These are phyloP conservation scores for Habropoda laboriosa DNA, from an alignment of 1,140 invertebrate species.

Conservation along the genomic window DNA sequence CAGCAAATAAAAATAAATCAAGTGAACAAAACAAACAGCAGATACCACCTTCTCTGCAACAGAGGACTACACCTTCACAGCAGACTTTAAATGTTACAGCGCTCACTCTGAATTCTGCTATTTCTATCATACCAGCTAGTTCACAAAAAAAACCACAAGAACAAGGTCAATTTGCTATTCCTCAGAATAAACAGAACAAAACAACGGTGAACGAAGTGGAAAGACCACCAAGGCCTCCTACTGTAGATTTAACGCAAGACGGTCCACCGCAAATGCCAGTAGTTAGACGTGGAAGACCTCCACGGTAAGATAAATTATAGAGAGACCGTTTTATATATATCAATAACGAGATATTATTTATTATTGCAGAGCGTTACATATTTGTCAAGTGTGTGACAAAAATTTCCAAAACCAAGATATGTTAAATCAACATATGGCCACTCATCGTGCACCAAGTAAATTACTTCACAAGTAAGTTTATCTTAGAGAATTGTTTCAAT, in stretches of 20 bases:
- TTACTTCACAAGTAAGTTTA: conserved; percentile 79
- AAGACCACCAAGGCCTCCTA: conserved; percentile 82
- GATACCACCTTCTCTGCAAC: conserved; percentile 62
- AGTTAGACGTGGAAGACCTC: conserved; percentile 76
- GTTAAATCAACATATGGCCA: conserved; percentile 81
- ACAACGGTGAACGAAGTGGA: conserved; percentile 75
- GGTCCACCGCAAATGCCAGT: conserved; percentile 70
- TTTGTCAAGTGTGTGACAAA: conserved; percentile 83
- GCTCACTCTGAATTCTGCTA: conserved; percentile 87
- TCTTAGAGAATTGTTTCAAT: not conserved
- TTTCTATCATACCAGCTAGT: conserved; percentile 86
- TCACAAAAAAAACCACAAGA: conserved; percentile 77
- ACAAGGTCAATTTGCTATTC: conserved; percentile 79
- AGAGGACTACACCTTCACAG: conserved; percentile 64
- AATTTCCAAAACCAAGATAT: conserved; percentile 81
- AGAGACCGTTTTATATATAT: no score
- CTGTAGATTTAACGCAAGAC: conserved; percentile 83
- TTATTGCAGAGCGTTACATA: conserved; percentile 70
- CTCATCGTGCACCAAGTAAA: conserved; percentile 79
- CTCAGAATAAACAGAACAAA: conserved; percentile 78
- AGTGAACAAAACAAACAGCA: conserved; percentile 71
- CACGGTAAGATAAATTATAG: conserved; percentile 64
- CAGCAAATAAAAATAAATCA: conserved; percentile 79
- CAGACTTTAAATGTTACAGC: conserved; percentile 76
- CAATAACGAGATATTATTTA: not conserved